phyloP scores from a whole-genome alignment of 2,113 vertebrate genomes.

The Dinomys branickii region DNA sequence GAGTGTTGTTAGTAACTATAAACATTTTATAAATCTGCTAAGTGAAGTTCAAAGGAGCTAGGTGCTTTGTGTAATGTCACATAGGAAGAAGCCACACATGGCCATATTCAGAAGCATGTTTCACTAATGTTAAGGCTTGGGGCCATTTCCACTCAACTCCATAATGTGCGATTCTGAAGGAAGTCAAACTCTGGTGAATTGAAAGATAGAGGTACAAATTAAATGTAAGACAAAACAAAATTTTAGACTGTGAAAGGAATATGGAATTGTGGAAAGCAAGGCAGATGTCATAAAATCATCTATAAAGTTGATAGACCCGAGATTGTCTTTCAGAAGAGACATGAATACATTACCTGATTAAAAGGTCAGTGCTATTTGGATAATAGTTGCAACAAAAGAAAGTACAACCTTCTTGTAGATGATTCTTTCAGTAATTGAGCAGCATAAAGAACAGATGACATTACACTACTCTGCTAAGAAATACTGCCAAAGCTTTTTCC shows the following conservation, averaged over 20 bases:
- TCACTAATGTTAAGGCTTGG: neutral
- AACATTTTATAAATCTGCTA: neutral
- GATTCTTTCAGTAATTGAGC: neutral
- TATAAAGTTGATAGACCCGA: neutral
- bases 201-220: neutral
- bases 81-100: neutral
- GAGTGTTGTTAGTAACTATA: neutral
- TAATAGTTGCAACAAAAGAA: conserved; percentile 13
- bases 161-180: neutral
- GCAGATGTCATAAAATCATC: neutral
- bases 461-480: neutral
- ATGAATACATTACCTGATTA: neutral
- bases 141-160: neutral
- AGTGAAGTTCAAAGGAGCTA: neutral
- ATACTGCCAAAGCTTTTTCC: neutral
- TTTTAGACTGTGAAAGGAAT: neutral
- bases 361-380: neutral
- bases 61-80: neutral
- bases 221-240: neutral
- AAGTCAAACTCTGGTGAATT: neutral
- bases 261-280: neutral
- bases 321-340: neutral
- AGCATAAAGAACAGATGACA: neutral
- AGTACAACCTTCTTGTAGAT: neutral
- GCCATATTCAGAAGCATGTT: neutral